Evolutionary conservation across 2,113 vertebrate genomes (phyloP), one percentile per base, ranked within the genome.

Genomic region (Spea bombifrons): DNA sequence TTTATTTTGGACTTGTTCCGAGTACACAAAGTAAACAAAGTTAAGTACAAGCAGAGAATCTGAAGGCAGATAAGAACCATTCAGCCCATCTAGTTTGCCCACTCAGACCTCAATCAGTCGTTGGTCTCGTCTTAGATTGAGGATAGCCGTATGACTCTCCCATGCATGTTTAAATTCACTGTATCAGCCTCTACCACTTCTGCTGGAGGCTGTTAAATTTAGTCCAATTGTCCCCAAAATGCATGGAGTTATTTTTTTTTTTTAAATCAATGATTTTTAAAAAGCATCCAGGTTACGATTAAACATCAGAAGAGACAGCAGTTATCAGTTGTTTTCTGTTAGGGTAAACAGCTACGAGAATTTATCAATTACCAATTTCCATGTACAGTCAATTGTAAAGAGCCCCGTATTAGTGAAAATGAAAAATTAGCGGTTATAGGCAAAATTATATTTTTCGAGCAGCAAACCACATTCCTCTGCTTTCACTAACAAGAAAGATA

Each of bases 401-500:
- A 65, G 7, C 8, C 3, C 9, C 48, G 46, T 48, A 73, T 48
- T 73, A 46, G 45, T 47, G 45, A 79, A 79, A 72, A 72, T 73
- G 44, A 79, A 73, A 73, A 73, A 80, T 73, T 15, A 44, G 66
- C 66, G 63, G 50, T n/a, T 59, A 5, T 52, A 57, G 57, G 5
- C 49, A 57, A 73, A 79, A 66, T 66, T 13, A 55, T 66, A 80
- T 73, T 67, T 71, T 57, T 67, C 5, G 8, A 43, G 63, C 16
- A 59, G 70, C 61, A 67, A 80, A 67, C 70, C 63, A 80, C 61
- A 73, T 80, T 80, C 63, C 50, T 66, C 43, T 66, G 50, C 64
- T 66, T 80, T 50, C 70, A 66, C 61, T 80, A 80, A 80, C 77
- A 66, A 80, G 70, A 80, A 80, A 73, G 43, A 45, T 80, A 80